These are phyloP conservation scores for Elephantulus edwardii DNA, from an alignment of 2,113 vertebrate species.

Conservation along the genomic window DNA sequence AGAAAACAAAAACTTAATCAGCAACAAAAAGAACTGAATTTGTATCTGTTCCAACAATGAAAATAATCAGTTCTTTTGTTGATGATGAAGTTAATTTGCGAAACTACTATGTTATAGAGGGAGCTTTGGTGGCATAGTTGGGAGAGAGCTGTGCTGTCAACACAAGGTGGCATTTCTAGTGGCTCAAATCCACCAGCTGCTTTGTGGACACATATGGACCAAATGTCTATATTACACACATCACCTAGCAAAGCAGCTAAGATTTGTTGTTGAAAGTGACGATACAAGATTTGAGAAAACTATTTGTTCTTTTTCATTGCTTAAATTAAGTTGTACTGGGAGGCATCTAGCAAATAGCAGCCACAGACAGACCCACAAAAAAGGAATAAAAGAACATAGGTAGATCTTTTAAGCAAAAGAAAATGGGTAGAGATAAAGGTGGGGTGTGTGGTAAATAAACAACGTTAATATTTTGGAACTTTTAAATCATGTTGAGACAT, in stretches of 20 bases:
- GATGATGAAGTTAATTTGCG: neutral
- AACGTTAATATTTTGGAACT: neutral
- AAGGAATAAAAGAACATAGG: neutral
- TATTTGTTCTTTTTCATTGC: slow-evolving; percentile 57
- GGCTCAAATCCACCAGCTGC: too few species aligned
- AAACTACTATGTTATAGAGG: too few species aligned
- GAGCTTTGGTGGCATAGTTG: too few species aligned
- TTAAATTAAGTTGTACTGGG: slow-evolving; percentile 44
- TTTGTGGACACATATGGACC: too few species aligned
- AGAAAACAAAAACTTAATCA: too few species aligned
- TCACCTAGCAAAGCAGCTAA: neutral
- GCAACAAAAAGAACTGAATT: too few species aligned
- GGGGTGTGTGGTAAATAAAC: slow-evolving; percentile 31
- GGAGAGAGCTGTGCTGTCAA: too few species aligned
- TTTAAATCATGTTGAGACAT: slow-evolving; percentile 42
- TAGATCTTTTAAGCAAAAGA: neutral
- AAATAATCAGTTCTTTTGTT: slow-evolving; percentile 31
- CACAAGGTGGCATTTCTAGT: too few species aligned
- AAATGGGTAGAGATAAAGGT: neutral
- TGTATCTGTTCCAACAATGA: too few species aligned
- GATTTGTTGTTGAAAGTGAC: neutral
- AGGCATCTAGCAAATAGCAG: slow-evolving; percentile 46
- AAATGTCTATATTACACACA: neutral
- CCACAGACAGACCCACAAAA: neutral
- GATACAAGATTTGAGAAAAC: slow-evolving; percentile 24